Base-by-base conservation (phyloP, 2,888 invertebrate species). In the Allacma fusca region DNA sequence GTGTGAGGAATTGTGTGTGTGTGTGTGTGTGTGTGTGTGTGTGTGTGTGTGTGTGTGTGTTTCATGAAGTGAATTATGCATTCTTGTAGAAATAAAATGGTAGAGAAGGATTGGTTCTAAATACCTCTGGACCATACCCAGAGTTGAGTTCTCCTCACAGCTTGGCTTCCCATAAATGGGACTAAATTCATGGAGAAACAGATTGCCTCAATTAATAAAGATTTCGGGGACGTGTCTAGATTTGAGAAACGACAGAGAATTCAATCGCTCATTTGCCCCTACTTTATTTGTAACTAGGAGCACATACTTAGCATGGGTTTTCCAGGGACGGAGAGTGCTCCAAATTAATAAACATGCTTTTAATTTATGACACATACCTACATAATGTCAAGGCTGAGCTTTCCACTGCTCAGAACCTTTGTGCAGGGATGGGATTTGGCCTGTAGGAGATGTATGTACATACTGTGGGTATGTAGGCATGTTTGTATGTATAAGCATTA, bases 271-370 rank as follows among this genome's bases (percentile, higher is more conserved):
- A 62, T 62, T 62, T 62, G 7, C 23, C 24, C 62, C 16, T 21
- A 23, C 21, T 24, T 5, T 62, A 23, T 24, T 26, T 26, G 5
- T 9, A 7, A 21, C n/a, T 57, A 21, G 4, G 16, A 21, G 7
- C 5, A 21, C 19, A 21, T 19, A 21, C 57, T 4, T 34, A 34
- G 19, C 50, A 50, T 50, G 19, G 2, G 19, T n/a, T 50, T 62
- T 23, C 23, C 2, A 2, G 59, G 12, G 23, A 24, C 9, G 62
- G 23, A 62, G 62, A 62, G 9, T 62, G 40, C 19, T 23, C 28
- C 28, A 43, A 68, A 68, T 68, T 68, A 68, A 68, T 68, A 68
- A 68, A 68, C 68, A 68, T 68, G 34, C 4, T 68, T 43, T 43
- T 68, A 68, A 68, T 40, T 68, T 40, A 68, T 68, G 40, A 29